Base-by-base conservation (phyloP, 2,113 vertebrate species). In the Corythaeola cristata region DNA sequence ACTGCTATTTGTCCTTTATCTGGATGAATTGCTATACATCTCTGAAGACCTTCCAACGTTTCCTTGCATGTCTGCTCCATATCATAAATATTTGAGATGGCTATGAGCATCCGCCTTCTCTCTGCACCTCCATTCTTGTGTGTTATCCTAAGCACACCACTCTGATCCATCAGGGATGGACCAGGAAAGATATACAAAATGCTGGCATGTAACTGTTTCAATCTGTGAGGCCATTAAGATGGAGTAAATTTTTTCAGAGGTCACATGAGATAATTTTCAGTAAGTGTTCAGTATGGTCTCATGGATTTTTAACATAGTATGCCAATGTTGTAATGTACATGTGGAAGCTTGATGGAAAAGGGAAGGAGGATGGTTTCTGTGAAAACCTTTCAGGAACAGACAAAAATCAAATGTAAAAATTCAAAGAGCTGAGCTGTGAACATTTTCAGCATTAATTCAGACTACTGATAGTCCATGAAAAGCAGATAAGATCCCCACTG, bases 201-300 rank as follows among this genome's bases (percentile, higher is more conserved):
- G 20, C 5, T 52, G 23, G 3, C 27, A 26, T 83, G 12, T 28
- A 50, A 62, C 2, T 67, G 0, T 41, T 67, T 71, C 28, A 26
- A 1, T 5, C 24, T 80, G 27, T 59, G 26, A 27, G 64, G 4
- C 8, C 15, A 32, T 49, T n/a, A 55, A 16, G 15, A 55, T 53
- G 55, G 9, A 73, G 28, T 5, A 32, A 50, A 20, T 18, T 77
- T 26, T 33, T 84, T 14, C 30, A 74, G 49, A 55, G 7, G 13
- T 8, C 13, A n/a, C 3, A 8, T 0, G 3, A 24, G 16, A 63
- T 1, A 27, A 5, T 33, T 71, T 75, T 71, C 12, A 5, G 1
- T 58, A 37, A 24, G 6, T 12, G 3, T 26, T 85, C 30, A 28
- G 22, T 59, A 14, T 27, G 6, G 2, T 44, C 4, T 16, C 11